phyloP scores from a whole-genome alignment of 2,113 vertebrate genomes.

The Poeciliopsis turrubarensis region DNA sequence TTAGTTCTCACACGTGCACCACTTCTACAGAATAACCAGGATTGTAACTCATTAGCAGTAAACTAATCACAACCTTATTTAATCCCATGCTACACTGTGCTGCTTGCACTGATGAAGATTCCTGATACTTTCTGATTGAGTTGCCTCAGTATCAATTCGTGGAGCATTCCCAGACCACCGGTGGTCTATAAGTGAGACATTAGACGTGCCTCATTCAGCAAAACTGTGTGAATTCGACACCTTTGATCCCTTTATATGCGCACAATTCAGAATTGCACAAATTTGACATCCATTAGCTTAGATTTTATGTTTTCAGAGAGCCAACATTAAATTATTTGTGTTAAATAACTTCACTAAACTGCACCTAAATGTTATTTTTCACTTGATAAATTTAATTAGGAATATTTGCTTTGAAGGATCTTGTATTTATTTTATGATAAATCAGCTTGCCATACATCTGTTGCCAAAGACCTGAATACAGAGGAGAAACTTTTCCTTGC shows the following conservation, averaged over 20 bases:
- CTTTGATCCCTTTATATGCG: too few relatives aligned
- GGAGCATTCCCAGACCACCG: too few relatives aligned
- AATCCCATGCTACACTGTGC: background rate
- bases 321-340: background rate
- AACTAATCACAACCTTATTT: background rate
- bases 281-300: background rate
- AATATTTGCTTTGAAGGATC: too few relatives aligned
- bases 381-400: too few relatives aligned
- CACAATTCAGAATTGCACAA: background rate
- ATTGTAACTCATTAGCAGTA: background rate
- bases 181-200: too few relatives aligned
- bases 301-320: background rate
- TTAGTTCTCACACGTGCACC: background rate
- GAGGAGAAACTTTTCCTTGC: too few relatives aligned
- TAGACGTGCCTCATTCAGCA: background rate
- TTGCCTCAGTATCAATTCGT: too few relatives aligned
- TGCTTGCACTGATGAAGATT: background rate
- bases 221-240: background rate
- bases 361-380: too few relatives aligned
- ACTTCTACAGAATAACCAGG: background rate
- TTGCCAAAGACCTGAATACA: too few relatives aligned
- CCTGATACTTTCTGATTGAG: too few relatives aligned
- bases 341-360: background rate
- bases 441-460: too few relatives aligned
- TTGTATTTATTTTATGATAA: too few relatives aligned